Evolutionary conservation across 2,113 vertebrate species (phyloP), one percentile per base, ranked within the genome.

Genomic region (Edolisoma coerulescens): DNA sequence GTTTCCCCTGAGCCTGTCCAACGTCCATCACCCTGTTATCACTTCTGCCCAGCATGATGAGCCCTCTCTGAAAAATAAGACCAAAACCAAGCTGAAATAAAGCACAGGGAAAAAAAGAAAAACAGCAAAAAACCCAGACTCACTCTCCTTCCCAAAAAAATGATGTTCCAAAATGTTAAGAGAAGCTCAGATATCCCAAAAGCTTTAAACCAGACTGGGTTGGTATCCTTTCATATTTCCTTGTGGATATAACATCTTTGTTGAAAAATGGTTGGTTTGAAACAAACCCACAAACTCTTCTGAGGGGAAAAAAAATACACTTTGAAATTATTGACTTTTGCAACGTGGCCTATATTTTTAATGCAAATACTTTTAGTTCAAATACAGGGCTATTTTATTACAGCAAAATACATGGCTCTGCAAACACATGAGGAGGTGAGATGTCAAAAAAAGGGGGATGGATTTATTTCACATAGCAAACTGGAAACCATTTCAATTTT

Each of bases 341-440:
- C 45, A 41, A 64, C 1, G 45, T 84, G 52, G 27, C 32, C 28
- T 68, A 10, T 68, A 81, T 82, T 93, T 89, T 89, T 50, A 87
- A n/a, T 79, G 44, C 39, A 92, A 93, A 90, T 87, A 91, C 82
- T 94, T 94, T 76, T 39, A 68, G 49, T 78, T 65, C 47, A 92
- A 93, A 88, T 37, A 89, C 1, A 41, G 64, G 18, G 24, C 15
- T 75, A 44, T 83, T 91, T 87, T 84, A 63, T 79, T 75, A 37
- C 53, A 91, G 26, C 10, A 85, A 69, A 87, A 63, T 71, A 35
- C 27, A n/a, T 12, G 15, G 28, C 30, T 64, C 41, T 85, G 53
- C 65, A 91, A 93, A 84, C 52, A 64, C 9, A 35, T 23, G 50
- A 77, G 37, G 37, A 42, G 24, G 23, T 44, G n/a, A 89, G 47